phyloP scores from a whole-genome alignment of 2,888 invertebrate genomes.

The Dioctria linearis region DNA sequence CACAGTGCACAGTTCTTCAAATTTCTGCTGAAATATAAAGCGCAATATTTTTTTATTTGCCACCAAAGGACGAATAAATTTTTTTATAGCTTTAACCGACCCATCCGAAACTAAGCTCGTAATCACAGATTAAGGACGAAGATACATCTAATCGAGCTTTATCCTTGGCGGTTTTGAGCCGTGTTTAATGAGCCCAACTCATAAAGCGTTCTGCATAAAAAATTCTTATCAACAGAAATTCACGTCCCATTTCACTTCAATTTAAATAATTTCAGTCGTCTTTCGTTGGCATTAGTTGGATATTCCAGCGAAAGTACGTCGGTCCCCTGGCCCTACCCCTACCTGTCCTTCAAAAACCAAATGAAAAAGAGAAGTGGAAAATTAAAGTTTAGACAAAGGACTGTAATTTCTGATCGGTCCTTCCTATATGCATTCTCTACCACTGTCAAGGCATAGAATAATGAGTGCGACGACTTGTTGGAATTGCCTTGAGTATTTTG shows the following conservation, averaged over 20 bases:
- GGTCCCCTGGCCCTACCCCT: not conserved
- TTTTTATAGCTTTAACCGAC: constrained; percentile 13
- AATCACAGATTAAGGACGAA: constrained; percentile 8
- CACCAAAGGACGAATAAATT: not conserved
- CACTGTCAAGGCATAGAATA: constrained; percentile 11
- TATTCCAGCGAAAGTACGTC: not conserved
- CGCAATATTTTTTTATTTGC: not conserved
- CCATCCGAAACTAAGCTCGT: constrained; percentile 24
- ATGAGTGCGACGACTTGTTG: constrained; percentile 1
- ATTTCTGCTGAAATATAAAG: not conserved
- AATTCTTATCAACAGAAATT: constrained; percentile 45
- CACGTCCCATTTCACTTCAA: constrained; percentile 51
- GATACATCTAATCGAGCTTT: not conserved
- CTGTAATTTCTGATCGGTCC: constrained; percentile 29
- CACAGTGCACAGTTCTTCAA: not conserved
- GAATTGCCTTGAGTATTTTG: not conserved
- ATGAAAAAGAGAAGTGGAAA: not conserved
- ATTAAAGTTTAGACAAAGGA: constrained; percentile 37
- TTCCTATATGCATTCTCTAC: not conserved
- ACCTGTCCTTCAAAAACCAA: not conserved
- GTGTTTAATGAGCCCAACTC: constrained; percentile 35
- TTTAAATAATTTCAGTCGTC: constrained; percentile 34
- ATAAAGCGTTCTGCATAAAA: constrained; percentile 35
- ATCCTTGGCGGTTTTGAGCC: not conserved
- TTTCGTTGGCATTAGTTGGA: not conserved